Conservation (phyloP, 1,140 invertebrate species). For the Heliconius hewitsoni region DNA sequence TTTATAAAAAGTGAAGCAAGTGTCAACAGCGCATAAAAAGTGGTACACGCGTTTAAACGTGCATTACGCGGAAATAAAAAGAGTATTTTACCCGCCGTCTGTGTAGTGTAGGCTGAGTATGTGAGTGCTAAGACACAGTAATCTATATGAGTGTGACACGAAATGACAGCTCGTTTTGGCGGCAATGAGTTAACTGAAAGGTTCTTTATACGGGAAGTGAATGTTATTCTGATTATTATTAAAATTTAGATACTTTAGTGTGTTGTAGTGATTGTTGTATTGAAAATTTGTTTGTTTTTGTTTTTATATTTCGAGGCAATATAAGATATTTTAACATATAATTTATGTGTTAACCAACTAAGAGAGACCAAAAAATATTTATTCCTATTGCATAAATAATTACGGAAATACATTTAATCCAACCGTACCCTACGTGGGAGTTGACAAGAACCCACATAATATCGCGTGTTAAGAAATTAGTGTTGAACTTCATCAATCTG, state of each 20-base stretch:
- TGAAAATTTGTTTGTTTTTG: background rate
- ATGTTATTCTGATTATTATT: slow-evolving; percentile 1
- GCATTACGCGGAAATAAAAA: slow-evolving; percentile 34
- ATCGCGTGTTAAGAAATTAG: background rate
- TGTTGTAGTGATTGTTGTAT: too few species aligned
- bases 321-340: background rate
- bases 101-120: slow-evolving; percentile 8
- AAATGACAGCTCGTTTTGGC: slow-evolving; percentile 59
- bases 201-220: slow-evolving; percentile 17
- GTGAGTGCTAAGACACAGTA: slow-evolving; percentile 4
- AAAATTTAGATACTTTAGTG: background rate
- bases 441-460: too few species aligned
- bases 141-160: slow-evolving; percentile 31
- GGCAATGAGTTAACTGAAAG: slow-evolving; percentile 37
- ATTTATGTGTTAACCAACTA: background rate
- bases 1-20: slow-evolving; percentile 34
- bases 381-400: too few species aligned
- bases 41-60: slow-evolving; percentile 32
- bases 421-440: too few species aligned
- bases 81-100: background rate
- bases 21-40: slow-evolving; percentile 41
- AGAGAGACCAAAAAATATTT: too few species aligned
- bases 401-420: too few species aligned
- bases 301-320: background rate
- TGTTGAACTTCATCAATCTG: background rate